Conservation (phyloP, 2,113 vertebrate genomes). For the Istiophorus platypterus region DNA sequence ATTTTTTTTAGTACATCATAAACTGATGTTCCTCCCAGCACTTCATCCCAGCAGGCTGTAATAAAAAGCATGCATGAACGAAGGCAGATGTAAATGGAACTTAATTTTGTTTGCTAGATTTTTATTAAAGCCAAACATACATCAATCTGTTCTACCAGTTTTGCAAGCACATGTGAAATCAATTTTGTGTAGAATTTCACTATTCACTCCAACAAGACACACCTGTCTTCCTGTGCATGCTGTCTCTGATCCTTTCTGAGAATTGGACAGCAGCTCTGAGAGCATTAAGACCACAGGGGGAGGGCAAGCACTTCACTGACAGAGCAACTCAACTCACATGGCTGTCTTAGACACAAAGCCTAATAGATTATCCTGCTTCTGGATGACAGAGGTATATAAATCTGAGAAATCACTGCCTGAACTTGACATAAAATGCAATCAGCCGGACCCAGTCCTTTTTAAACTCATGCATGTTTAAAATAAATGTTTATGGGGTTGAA, state of each 20-base stretch:
- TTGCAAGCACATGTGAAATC: slow-evolving; percentile 1
- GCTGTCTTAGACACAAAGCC: slow-evolving; percentile 65
- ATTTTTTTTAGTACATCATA: background rate
- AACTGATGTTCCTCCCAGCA: background rate
- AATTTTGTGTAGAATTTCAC: slow-evolving; percentile 34
- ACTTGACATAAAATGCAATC: background rate
- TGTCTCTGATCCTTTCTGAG: slow-evolving; percentile 80
- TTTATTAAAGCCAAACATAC: slow-evolving; percentile 18
- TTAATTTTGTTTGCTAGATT: background rate
- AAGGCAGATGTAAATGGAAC: background rate
- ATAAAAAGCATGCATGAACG: background rate
- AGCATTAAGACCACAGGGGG: slow-evolving; percentile 74
- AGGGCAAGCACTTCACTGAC: slow-evolving; percentile 57
- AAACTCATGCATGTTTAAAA: background rate
- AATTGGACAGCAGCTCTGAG: slow-evolving; percentile 75
- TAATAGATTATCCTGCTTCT: slow-evolving; percentile 56
- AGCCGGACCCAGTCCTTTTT: background rate
- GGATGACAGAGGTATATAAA: slow-evolving; percentile 65
- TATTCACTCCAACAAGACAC: slow-evolving; percentile 37
- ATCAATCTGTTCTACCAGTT: slow-evolving; percentile 6
- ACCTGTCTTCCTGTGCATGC: slow-evolving; percentile 78
- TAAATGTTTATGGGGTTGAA: background rate
- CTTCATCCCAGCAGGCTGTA: background rate
- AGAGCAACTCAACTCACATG: slow-evolving; percentile 66
- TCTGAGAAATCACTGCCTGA: slow-evolving; percentile 28